Evolutionary conservation across 1,140 invertebrate species (phyloP).

Genomic region (Platyscapa corneri): DNA sequence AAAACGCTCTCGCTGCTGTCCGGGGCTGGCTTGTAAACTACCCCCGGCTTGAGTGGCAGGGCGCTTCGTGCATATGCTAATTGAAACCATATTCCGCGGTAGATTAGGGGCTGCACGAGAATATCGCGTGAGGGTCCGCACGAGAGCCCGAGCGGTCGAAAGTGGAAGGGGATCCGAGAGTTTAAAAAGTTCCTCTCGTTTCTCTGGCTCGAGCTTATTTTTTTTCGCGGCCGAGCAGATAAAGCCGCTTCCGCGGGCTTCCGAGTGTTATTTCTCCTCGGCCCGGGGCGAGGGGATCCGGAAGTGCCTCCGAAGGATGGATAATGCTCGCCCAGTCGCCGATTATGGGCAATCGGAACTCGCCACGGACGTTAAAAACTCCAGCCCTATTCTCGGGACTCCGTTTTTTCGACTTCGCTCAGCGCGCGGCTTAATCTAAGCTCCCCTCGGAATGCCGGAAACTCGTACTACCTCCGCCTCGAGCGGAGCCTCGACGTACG

Average conservation of each 20-base stretch:
- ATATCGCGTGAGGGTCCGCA: slow-evolving; percentile 7
- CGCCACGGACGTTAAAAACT: not conserved
- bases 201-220: not conserved
- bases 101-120: not conserved
- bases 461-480: not conserved
- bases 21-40: not conserved
- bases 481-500: not conserved
- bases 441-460: not conserved
- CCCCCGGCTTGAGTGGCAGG: not conserved
- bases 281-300: not conserved
- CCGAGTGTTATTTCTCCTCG: not conserved
- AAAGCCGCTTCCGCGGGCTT: not conserved
- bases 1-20: too few species aligned
- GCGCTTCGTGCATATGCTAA: slow-evolving; percentile 18
- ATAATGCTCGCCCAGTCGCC: not conserved
- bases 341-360: not conserved
- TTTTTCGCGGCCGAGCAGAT: not conserved
- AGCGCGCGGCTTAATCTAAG: not conserved
- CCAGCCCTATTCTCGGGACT: not conserved
- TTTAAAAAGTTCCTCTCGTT: not conserved
- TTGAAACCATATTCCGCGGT: slow-evolving; percentile 6
- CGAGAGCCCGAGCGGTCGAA: not conserved
- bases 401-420: not conserved
- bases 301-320: not conserved
- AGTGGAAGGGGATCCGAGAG: not conserved